Percentiles rank a stretch among this genome's conserved stretches.
Evolutionary conservation across 2,113 vertebrate genomes (phyloP).

Genomic region (Candoia aspera): DNA sequence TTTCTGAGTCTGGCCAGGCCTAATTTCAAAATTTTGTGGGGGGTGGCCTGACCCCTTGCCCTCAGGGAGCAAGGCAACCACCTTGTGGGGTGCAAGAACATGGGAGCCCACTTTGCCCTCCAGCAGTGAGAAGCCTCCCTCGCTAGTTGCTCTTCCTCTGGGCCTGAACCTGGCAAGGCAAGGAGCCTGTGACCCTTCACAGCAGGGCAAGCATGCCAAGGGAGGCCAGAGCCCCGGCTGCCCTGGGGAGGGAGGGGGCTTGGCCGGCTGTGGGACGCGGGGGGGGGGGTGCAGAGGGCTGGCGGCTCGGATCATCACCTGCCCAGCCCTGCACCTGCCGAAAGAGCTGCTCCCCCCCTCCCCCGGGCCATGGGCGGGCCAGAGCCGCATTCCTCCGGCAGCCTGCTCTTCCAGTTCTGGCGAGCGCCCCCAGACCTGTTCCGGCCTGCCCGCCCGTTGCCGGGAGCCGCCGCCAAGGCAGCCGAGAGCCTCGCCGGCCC

Average conservation of each 20-base stretch:
- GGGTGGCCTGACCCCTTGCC: not conserved
- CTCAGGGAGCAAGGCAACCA: too few relatives aligned
- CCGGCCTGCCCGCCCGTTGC: not conserved
- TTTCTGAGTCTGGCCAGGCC: too few relatives aligned
- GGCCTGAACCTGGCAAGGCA: not conserved
- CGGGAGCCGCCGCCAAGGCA: not conserved
- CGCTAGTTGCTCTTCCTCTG: too few relatives aligned
- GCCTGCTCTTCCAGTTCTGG: slow-evolving; percentile 21
- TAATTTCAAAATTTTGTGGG: not conserved
- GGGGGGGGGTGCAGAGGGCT: not conserved
- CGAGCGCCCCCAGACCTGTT: slow-evolving; percentile 9
- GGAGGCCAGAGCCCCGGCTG: not conserved
- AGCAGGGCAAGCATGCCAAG: not conserved
- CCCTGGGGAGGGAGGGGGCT: not conserved
- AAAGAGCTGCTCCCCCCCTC: not conserved
- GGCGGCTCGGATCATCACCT: not conserved
- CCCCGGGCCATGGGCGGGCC: not conserved
- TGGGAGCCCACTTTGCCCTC: too few relatives aligned
- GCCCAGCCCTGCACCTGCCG: not conserved
- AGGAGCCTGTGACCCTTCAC: too few relatives aligned
- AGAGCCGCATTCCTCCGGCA: not conserved
- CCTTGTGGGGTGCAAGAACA: too few relatives aligned
- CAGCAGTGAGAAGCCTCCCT: too few relatives aligned
- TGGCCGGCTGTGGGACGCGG: not conserved
- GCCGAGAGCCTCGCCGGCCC: not conserved